A percentile compares a stretch with the other conserved stretches of the same genome.
Conservation (phyloP, 92 coral and sea anemone species). For the Epizoanthus rinbou region DNA sequence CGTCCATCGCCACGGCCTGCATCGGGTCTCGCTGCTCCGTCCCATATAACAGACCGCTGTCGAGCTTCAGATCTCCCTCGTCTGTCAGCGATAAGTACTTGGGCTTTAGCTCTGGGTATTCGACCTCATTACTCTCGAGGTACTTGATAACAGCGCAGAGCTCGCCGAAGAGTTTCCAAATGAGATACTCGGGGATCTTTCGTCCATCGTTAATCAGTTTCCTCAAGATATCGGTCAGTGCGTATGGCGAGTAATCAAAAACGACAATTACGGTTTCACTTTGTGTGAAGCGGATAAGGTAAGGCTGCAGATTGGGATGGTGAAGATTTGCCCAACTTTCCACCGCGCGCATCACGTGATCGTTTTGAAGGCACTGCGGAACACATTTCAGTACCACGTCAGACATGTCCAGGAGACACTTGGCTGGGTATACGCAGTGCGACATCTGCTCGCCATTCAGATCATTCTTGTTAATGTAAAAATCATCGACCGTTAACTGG, state of each 20-base stretch:
- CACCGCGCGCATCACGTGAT: constrained; percentile 69
- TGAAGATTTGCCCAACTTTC: constrained; percentile 73
- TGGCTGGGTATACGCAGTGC: constrained; percentile 95
- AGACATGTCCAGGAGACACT: constrained; percentile 93
- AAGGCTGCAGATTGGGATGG: constrained; percentile 82
- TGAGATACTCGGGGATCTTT: constrained; percentile 78
- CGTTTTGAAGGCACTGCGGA: constrained; percentile 71
- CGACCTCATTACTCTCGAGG: constrained; percentile 70
- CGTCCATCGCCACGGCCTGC: constrained; percentile 77
- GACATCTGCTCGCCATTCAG: constrained; percentile 79
- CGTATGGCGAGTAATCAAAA: constrained; percentile 89
- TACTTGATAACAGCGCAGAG: constrained; percentile 79
- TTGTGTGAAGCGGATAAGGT: constrained; percentile 70
- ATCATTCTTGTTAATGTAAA: constrained; percentile 85
- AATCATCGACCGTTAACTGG: constrained; percentile 86
- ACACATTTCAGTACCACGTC: constrained; percentile 88
- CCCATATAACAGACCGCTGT: constrained; percentile 82
- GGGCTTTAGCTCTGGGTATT: constrained; percentile 77
- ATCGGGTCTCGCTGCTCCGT: constrained; percentile 62
- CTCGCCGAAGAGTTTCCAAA: constrained; percentile 91
- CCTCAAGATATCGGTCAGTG: constrained; percentile 69
- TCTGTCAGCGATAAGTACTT: constrained; percentile 86
- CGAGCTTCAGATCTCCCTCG: constrained; percentile 82
- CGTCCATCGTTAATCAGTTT: constrained; percentile 62
- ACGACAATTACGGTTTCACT: constrained; percentile 82